These are phyloP conservation scores for Calameuta pallipes DNA, from an alignment of 2,888 invertebrate species.

Conservation along the genomic window DNA sequence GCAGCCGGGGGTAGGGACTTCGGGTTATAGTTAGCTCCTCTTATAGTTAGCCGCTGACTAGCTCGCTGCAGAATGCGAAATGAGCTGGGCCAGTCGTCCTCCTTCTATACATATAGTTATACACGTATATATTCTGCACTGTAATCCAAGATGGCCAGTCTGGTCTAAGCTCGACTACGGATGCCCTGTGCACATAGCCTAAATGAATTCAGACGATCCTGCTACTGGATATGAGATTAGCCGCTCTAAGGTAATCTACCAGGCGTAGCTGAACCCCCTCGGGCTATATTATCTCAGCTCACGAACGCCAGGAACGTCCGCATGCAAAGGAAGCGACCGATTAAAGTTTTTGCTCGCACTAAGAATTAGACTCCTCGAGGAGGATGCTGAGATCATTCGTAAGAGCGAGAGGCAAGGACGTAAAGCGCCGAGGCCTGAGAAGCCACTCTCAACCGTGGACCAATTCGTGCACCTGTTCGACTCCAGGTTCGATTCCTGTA, in stretches of 20 bases:
- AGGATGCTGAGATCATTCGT: slow-evolving; percentile 12
- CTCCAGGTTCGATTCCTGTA: slow-evolving; percentile 1
- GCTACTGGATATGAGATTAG: slow-evolving; percentile 46
- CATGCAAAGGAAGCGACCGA: slow-evolving; percentile 57
- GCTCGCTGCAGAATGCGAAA: slow-evolving; percentile 53
- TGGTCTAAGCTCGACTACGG: not conserved
- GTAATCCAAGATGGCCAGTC: slow-evolving; percentile 6
- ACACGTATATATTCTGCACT: not conserved
- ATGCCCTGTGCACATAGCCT: slow-evolving; percentile 12
- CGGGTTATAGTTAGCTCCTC: slow-evolving; percentile 53
- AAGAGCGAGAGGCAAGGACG: slow-evolving; percentile 10
- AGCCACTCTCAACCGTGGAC: slow-evolving; percentile 5
- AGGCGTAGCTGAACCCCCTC: slow-evolving; percentile 6
- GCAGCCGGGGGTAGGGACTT: slow-evolving; percentile 43
- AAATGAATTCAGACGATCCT: slow-evolving; percentile 41
- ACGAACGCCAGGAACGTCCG: slow-evolving; percentile 2
- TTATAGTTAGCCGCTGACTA: slow-evolving; percentile 60
- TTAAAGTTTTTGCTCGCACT: slow-evolving; percentile 58
- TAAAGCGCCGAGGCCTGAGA: slow-evolving; percentile 4
- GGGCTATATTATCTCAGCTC: slow-evolving; percentile 1
- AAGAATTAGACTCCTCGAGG: slow-evolving; percentile 50
- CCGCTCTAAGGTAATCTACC: slow-evolving; percentile 39
- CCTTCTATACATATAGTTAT: not conserved
- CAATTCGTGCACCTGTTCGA: slow-evolving; percentile 27
- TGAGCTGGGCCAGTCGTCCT: slow-evolving; percentile 23